Evolutionary conservation across 2,888 invertebrate genomes (phyloP).

Genomic region (Loripinus fragilis): DNA sequence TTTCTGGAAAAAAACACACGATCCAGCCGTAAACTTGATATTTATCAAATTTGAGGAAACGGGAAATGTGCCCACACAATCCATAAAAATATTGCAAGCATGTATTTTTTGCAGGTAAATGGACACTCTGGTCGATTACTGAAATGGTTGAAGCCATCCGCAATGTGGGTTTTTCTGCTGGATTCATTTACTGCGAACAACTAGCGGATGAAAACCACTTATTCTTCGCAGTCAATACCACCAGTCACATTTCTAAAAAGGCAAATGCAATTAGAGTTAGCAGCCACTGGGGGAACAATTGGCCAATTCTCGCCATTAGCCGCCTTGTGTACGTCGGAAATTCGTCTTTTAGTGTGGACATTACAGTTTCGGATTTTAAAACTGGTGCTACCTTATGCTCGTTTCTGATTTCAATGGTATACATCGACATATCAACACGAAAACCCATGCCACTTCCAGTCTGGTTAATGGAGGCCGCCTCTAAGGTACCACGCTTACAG

Average conservation of each 20-base stretch:
- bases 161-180: constrained; percentile 38
- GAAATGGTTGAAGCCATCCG: constrained; percentile 43
- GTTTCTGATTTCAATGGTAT: constrained; percentile 2
- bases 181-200: constrained; percentile 27
- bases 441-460: constrained; percentile 18
- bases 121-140: constrained; percentile 44
- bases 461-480: background rate
- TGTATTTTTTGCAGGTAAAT: constrained; percentile 36
- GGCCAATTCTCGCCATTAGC: background rate
- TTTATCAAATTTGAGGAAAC: too few relatives aligned
- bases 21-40: too few relatives aligned
- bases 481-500: background rate
- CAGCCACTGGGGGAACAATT: background rate
- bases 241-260: constrained; percentile 6
- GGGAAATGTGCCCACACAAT: too few relatives aligned
- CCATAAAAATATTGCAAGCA: too few relatives aligned
- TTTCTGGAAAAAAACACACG: too few relatives aligned
- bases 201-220: constrained; percentile 25
- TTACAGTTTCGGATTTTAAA: background rate
- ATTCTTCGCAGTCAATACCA: constrained; percentile 38
- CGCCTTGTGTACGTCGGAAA: constrained; percentile 17
- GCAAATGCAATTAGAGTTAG: constrained; percentile 25
- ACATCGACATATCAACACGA: constrained; percentile 9
- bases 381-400: background rate
- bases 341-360: constrained; percentile 18